Evolutionary conservation across 2,888 invertebrate genomes (phyloP), one percentile per base, ranked within the genome.

Genomic region (Temnothorax unifasciatus): DNA sequence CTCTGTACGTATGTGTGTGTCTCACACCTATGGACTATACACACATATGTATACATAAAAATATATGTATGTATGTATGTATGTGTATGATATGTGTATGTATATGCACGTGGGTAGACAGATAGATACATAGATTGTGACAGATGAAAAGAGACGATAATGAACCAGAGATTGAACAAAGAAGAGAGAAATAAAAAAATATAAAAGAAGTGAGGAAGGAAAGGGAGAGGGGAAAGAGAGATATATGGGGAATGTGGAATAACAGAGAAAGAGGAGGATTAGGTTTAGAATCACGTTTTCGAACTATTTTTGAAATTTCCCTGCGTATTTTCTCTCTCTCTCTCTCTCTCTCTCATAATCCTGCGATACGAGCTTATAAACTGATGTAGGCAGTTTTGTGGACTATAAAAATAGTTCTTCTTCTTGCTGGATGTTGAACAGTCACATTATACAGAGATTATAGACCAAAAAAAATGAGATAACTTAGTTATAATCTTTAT

Each of bases 261-360:
- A 69, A n/a, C 50, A 50, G n/a, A 63, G 8, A 63, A 25, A 25
- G 4, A 15, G 9, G 15, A 38, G 13, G 13, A 29, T n/a, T 8
- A 63, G 13, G 8, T n/a, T 50, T 50, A 18, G 3, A 9, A 29
- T 76, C 75, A 54, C 69, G 71, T 81, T 84, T 64, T 83, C 83
- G 21, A 34, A 75, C 83, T 86, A 89, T 90, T 87, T 90, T 87
- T 74, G 75, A 86, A 85, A 85, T 85, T 77, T 52, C 76, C 77
- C 81, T 74, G 83, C 84, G 44, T 21, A 68, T 66, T 81, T 11
- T 47, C 13, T 11, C 44, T 11, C 11, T 2, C 2, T n/a, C 6
- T n/a, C 6, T 52, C 52, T 15, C 18, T 18, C 50, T 50, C 18
- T 50, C 18, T 75, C 34, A 29, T 29, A 44, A 73, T 25, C 6